Percentiles rank a stretch among this genome's conserved stretches.
These are phyloP conservation scores for Panthera leo DNA, from an alignment of 2,113 vertebrate genomes.

Conservation along the genomic window DNA sequence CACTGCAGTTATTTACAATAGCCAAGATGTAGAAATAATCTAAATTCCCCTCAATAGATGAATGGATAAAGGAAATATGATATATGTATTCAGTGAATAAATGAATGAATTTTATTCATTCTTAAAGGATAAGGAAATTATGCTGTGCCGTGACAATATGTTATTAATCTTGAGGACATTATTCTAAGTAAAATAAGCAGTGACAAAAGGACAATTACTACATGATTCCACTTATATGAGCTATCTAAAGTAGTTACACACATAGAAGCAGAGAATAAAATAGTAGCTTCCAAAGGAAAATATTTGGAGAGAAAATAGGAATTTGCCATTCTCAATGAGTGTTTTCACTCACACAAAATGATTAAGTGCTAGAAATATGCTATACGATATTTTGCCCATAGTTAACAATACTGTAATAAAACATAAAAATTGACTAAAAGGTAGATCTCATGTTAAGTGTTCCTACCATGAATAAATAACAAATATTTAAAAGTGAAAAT, in stretches of 20 bases:
- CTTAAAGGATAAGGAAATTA: not conserved
- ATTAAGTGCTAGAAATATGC: not conserved
- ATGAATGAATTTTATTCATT: not conserved
- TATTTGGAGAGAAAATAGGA: not conserved
- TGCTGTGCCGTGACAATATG: not conserved
- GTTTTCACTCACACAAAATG: not conserved
- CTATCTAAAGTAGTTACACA: not conserved
- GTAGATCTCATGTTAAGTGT: not conserved
- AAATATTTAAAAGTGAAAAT: not conserved
- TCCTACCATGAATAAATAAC: not conserved
- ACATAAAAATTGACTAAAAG: not conserved
- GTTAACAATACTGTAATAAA: not conserved
- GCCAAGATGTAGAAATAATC: not conserved
- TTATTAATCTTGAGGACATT: not conserved
- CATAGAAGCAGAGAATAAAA: not conserved
- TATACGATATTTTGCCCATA: not conserved
- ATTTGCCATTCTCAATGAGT: not conserved
- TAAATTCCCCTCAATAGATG: not conserved
- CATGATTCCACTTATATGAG: not conserved
- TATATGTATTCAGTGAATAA: not conserved
- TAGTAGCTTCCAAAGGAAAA: not conserved
- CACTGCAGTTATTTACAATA: not conserved
- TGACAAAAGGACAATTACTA: not conserved
- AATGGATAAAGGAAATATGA: not conserved
- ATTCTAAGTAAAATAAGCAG: not conserved